Percentiles rank a stretch among this genome's conserved stretches.
These are phyloP conservation scores for Balanococcus diminutus DNA, from an alignment of 2,888 invertebrate species.

Conservation along the genomic window DNA sequence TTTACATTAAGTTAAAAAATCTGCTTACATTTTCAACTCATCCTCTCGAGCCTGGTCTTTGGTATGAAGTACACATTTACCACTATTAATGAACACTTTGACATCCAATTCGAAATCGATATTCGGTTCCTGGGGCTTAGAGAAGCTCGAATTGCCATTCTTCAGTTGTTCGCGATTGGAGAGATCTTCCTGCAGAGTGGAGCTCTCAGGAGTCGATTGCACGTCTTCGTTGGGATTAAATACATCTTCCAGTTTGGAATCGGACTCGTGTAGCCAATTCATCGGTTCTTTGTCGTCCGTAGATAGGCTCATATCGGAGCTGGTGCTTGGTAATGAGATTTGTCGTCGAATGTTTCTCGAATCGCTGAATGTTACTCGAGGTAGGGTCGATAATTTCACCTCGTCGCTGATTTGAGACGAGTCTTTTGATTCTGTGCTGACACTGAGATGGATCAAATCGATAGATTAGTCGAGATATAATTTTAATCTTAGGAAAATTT, in stretches of 20 bases:
- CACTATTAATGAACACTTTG: conserved; percentile 94
- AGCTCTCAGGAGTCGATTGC: conserved; percentile 47
- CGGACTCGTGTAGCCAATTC: conserved; percentile 38
- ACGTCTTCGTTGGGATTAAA: conserved; percentile 43
- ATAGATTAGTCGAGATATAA: background rate
- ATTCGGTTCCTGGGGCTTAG: conserved; percentile 79
- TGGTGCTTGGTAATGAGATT: conserved; percentile 77
- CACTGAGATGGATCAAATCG: background rate
- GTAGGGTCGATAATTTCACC: conserved; percentile 58
- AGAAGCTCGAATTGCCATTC: conserved; percentile 35
- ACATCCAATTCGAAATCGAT: conserved; percentile 96
- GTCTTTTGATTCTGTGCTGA: background rate
- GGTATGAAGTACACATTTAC: conserved; percentile 95
- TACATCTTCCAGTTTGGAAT: conserved; percentile 25
- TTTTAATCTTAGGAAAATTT: background rate
- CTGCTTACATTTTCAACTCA: conserved; percentile 69
- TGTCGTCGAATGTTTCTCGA: conserved; percentile 66
- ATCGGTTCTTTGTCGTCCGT: conserved; percentile 47
- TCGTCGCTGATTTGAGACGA: background rate
- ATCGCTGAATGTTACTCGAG: conserved; percentile 69
- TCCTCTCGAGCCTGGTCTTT: conserved; percentile 76
- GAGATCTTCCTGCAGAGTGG: conserved; percentile 45
- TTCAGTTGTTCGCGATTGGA: conserved; percentile 48
- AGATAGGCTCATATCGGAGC: conserved; percentile 69
- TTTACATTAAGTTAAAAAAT: too few relatives aligned